Percentiles rank a stretch among this genome's conserved stretches.
Conservation (phyloP, 2,113 vertebrate genomes). For the Manacus vitellinus region DNA sequence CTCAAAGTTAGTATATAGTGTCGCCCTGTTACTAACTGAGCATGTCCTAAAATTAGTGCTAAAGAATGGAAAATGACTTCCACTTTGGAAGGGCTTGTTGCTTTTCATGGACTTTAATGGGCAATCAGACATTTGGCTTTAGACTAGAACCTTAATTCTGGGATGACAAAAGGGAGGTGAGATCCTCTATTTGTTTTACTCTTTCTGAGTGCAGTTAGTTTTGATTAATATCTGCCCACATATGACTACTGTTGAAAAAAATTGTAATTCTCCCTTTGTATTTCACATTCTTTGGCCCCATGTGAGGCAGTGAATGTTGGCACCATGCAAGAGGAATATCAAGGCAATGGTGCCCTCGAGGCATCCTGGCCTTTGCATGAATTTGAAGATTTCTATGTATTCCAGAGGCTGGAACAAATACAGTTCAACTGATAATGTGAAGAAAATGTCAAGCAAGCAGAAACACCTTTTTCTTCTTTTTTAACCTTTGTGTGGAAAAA, state of each 20-base stretch:
- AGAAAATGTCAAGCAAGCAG: background rate
- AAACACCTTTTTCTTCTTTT: background rate
- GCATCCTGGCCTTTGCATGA: background rate
- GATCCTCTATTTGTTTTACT: background rate
- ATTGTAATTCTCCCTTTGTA: background rate
- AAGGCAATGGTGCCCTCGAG: background rate
- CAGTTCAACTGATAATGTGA: background rate
- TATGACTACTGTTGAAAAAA: background rate
- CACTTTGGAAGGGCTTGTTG: background rate
- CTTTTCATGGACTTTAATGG: background rate
- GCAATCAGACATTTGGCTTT: background rate
- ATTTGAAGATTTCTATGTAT: background rate
- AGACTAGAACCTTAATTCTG: background rate
- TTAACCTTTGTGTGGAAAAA: background rate
- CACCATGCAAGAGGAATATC: background rate
- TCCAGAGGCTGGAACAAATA: background rate
- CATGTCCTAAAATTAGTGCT: background rate
- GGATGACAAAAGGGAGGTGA: background rate
- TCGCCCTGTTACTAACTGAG: background rate
- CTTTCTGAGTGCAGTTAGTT: background rate
- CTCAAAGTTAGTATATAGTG: background rate
- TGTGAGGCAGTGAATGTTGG: conserved; percentile 5
- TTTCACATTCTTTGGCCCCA: background rate
- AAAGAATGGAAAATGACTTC: background rate
- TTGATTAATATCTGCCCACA: conserved; percentile 2